A percentile compares a stretch with the other conserved stretches of the same genome.
phyloP scores from a whole-genome alignment of 1,140 invertebrate genomes.

The Contarinia nasturtii region DNA sequence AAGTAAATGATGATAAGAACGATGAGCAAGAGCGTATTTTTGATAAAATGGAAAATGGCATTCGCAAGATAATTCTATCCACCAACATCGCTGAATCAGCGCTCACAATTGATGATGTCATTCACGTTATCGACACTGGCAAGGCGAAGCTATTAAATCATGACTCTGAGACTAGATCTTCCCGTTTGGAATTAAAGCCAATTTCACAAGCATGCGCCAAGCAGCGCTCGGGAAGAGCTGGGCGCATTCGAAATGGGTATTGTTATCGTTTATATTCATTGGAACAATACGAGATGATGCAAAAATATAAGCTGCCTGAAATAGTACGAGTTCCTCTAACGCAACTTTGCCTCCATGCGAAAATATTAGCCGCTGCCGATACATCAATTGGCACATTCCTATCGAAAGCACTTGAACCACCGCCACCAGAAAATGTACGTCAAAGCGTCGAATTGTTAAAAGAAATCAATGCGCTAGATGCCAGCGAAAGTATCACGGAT shows the following conservation, averaged over 20 bases:
- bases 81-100: constrained; percentile 92
- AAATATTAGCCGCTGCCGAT: constrained; percentile 61
- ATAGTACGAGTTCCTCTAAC: constrained; percentile 51
- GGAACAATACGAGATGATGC: constrained; percentile 42
- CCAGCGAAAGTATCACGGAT: constrained; percentile 67
- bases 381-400: constrained; percentile 68
- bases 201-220: constrained; percentile 57
- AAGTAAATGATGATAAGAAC: constrained; percentile 42
- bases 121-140: constrained; percentile 79
- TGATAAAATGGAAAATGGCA: constrained; percentile 32
- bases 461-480: constrained; percentile 66
- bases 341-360: constrained; percentile 83
- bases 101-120: constrained; percentile 79
- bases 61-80: constrained; percentile 72
- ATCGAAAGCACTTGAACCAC: constrained; percentile 64
- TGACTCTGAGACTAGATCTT: constrained; percentile 45
- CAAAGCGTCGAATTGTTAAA: constrained; percentile 63
- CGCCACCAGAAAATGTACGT: constrained; percentile 50
- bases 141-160: constrained; percentile 76
- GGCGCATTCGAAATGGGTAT: constrained; percentile 59
- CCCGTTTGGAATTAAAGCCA: constrained; percentile 49
- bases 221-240: constrained; percentile 66
- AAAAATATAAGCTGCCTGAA: constrained; percentile 43
- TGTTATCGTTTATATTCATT: constrained; percentile 65
- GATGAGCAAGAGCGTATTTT: constrained; percentile 66